Percentiles rank a stretch among this genome's conserved stretches.
Conservation (phyloP, 2,113 vertebrate species). For the Hippocampus barbouri region DNA sequence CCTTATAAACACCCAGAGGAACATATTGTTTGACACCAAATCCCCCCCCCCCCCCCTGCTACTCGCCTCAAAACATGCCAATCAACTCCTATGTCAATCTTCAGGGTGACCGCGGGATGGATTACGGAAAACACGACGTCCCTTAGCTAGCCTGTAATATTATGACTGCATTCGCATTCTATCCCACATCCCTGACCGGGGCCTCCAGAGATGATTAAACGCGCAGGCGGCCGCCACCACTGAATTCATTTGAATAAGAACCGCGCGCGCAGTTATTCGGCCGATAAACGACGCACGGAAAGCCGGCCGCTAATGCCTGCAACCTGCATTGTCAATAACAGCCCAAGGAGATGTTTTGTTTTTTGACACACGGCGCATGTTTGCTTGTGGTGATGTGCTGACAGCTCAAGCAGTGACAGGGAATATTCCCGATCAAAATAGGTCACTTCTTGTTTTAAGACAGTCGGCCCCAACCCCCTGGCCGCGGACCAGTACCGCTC, state of each 20-base stretch:
- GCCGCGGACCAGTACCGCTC: too few relatives aligned
- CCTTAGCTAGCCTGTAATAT: constrained; percentile 5
- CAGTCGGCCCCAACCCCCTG: too few relatives aligned
- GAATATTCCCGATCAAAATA: too few relatives aligned
- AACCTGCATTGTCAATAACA: constrained; percentile 2
- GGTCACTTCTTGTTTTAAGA: too few relatives aligned
- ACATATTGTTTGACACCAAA: background rate
- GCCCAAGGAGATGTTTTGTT: constrained; percentile 1
- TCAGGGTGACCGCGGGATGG: background rate
- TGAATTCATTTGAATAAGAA: constrained; percentile 22
- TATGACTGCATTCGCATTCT: constrained; percentile 21
- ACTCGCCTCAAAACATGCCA: background rate
- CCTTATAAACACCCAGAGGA: constrained; percentile 4
- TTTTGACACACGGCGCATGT: background rate
- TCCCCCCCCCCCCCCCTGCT: too few relatives aligned
- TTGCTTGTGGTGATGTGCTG: background rate
- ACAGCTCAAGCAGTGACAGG: background rate
- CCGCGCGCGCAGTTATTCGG: constrained; percentile 10
- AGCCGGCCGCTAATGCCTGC: background rate
- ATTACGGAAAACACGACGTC: constrained; percentile 11
- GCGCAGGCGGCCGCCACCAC: constrained; percentile 24
- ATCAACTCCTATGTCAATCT: background rate
- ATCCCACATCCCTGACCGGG: constrained; percentile 16
- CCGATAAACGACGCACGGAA: constrained; percentile 10
- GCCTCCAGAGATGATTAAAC: constrained; percentile 41